A percentile compares a stretch with the other conserved stretches of the same genome.
These are phyloP conservation scores for Scomber japonicus DNA, from an alignment of 2,113 vertebrate species.

Conservation along the genomic window DNA sequence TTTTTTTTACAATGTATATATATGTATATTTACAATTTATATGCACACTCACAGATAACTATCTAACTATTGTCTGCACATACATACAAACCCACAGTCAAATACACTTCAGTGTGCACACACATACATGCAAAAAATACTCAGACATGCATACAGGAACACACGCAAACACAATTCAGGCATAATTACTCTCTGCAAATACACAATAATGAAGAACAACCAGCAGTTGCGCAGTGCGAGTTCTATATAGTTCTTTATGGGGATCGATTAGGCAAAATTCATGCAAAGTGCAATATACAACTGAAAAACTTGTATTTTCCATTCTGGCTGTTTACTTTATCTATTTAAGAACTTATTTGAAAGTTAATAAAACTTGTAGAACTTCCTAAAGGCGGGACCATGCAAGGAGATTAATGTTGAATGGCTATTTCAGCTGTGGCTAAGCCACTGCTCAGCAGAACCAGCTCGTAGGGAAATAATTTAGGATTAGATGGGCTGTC, in stretches of 20 bases:
- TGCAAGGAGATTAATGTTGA: constrained; percentile 87
- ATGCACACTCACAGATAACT: neutral
- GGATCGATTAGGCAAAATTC: neutral
- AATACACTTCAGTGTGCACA: neutral
- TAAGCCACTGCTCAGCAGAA: constrained; percentile 87
- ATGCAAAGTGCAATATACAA: neutral
- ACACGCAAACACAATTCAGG: neutral
- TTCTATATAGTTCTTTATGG: neutral
- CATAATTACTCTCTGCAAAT: neutral
- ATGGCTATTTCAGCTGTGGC: constrained; percentile 88
- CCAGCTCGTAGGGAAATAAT: constrained; percentile 88
- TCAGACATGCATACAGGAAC: neutral
- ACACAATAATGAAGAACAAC: neutral
- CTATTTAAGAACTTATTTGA: neutral
- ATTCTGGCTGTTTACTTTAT: constrained; percentile 1
- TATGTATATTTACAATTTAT: neutral
- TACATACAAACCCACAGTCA: neutral
- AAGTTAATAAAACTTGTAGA: constrained; percentile 34
- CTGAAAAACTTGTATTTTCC: no score
- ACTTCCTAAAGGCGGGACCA: constrained; percentile 57
- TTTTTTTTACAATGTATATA: neutral
- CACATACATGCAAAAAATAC: neutral
- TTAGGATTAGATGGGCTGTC: constrained; percentile 90
- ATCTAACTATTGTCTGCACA: neutral
- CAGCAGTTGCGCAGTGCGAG: neutral